Conservation (phyloP, 2,797 vertebrate species). For the Gymnodraco acuticeps region DNA sequence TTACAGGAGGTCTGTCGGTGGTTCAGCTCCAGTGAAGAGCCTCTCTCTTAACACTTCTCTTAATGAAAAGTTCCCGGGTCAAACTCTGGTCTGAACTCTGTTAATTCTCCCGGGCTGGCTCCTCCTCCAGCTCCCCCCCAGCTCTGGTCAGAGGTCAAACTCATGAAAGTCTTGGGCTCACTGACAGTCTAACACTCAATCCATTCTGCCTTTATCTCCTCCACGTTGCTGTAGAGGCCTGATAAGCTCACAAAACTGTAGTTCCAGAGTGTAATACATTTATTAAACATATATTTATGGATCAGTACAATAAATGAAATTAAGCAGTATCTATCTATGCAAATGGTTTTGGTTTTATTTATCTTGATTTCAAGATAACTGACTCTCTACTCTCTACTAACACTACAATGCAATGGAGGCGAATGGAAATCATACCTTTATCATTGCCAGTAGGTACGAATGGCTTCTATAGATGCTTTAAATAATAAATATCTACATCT, state of each 20-base stretch:
- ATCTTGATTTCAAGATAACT: neutral
- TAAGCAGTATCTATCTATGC: neutral
- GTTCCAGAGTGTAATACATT: neutral
- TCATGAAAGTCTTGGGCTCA: slow-evolving; percentile 68
- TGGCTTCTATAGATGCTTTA: neutral
- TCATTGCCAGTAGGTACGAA: too few relatives aligned
- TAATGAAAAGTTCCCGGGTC: slow-evolving; percentile 72
- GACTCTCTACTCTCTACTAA: neutral
- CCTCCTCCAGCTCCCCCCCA: slow-evolving; percentile 37
- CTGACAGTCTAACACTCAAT: slow-evolving; percentile 64
- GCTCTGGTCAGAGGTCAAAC: slow-evolving; percentile 66
- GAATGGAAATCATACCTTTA: neutral
- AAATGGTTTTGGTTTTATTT: neutral
- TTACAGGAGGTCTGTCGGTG: slow-evolving; percentile 56
- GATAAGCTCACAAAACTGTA: neutral
- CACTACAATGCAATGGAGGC: neutral
- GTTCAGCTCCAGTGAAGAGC: slow-evolving; percentile 66
- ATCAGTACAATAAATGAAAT: neutral
- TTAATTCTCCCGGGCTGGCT: slow-evolving; percentile 45
- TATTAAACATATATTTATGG: neutral
- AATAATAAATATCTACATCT: too few relatives aligned
- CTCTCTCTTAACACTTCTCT: slow-evolving; percentile 69
- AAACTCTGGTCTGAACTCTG: slow-evolving; percentile 58
- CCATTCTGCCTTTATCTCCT: slow-evolving; percentile 46
- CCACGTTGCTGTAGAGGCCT: slow-evolving; percentile 1